Base-by-base conservation (phyloP, 1,140 invertebrate genomes). In the Megalonaias nervosa region DNA sequence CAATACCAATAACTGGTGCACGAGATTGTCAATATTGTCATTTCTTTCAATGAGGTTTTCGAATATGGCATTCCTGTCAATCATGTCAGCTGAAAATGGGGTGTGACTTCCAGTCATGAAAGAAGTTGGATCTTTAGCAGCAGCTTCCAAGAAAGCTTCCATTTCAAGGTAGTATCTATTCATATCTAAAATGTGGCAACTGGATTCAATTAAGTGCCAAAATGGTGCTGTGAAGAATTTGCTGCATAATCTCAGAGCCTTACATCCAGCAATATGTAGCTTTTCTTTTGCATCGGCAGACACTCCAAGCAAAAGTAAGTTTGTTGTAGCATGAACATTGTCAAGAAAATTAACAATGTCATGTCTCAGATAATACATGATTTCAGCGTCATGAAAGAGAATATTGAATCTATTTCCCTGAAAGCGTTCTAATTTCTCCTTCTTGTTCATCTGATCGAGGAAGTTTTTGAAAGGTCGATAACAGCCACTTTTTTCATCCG, bases 401-500 rank as follows among this genome's bases (percentile, higher is more conserved):
- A 62, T 62, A 23, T 62, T 62, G 9, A 62, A 62, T 19, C 60
- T 19, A 23, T 62, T 62, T n/a, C 60, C 13, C 0, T 11, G 6
- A 0, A 48, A 48, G 60, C 23, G 19, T 23, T 62, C 60, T 0
- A 62, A 62, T 12, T 23, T 62, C 60, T 14, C 14, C 23, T 61
- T 14, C 60, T 62, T 62, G 23, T 13, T 62, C 11, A 23, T 23
- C 23, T 15, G 19, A 62, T 62, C 60, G 0, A 62, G 60, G 23
- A n/a, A 62, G 60, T 14, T 62, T 23, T 62, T 62, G 23, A 62
- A 62, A 62, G 60, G 4, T 62, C 60, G 19, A 58, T 70, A 58
- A n/a, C 68, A 70, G n/a, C 21, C 56, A 70, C 19, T 21, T 58
- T 70, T 70, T 26, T 70, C 68, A 31, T 70, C 68, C 3, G 68